These are phyloP conservation scores for Xiphydria camelus DNA, from an alignment of 2,888 invertebrate species.

Conservation along the genomic window DNA sequence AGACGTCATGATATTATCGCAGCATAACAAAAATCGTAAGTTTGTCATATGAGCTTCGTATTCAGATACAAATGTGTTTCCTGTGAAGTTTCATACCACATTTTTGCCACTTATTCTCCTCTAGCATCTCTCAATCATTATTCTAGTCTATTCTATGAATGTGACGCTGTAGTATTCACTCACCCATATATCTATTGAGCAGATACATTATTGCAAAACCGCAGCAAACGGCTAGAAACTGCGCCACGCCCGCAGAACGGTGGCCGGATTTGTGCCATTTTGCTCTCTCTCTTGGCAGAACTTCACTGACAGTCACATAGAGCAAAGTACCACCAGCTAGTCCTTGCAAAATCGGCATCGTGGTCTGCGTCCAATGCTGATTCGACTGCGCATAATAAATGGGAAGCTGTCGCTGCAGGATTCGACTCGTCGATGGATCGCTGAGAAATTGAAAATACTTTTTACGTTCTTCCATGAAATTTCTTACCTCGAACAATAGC, in stretches of 20 bases:
- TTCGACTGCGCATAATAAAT: too few relatives aligned
- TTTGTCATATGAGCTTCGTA: too few relatives aligned
- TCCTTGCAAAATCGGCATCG: constrained; percentile 59
- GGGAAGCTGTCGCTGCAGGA: too few relatives aligned
- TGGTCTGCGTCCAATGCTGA: constrained; percentile 26
- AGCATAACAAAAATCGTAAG: too few relatives aligned
- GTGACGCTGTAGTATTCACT: constrained; percentile 32
- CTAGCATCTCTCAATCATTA: too few relatives aligned
- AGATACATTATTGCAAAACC: constrained; percentile 70
- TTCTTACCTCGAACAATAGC: constrained; percentile 65
- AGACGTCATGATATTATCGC: too few relatives aligned
- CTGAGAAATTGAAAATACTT: not conserved
- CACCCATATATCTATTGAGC: constrained; percentile 66
- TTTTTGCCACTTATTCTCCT: too few relatives aligned
- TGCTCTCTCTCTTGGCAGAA: constrained; percentile 75
- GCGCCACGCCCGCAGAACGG: constrained; percentile 64
- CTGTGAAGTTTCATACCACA: too few relatives aligned
- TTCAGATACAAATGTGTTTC: too few relatives aligned
- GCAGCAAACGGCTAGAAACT: constrained; percentile 63
- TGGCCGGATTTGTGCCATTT: constrained; percentile 67
- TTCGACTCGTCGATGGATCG: too few relatives aligned
- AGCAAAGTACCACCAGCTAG: constrained; percentile 76
- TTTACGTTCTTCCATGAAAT: not conserved
- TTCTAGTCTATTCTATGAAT: too few relatives aligned
- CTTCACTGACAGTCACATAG: constrained; percentile 78